phyloP scores from a whole-genome alignment of 2,797 vertebrate genomes.

The Spheniscus humboldti region DNA sequence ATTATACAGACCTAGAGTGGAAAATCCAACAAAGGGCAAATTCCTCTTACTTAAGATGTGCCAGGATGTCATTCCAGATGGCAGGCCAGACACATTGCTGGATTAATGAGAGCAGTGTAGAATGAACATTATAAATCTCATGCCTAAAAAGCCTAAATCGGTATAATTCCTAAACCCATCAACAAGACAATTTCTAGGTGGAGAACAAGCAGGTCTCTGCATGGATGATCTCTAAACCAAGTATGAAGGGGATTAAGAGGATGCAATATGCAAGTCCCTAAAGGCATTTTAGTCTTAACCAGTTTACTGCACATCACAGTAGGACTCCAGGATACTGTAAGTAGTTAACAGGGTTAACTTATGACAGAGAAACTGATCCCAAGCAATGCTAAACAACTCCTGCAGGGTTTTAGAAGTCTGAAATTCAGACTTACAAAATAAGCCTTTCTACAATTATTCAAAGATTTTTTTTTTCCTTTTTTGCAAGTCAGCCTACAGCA shows the following conservation, averaged over 20 bases:
- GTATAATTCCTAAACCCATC: not conserved
- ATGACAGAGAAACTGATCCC: not conserved
- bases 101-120: not conserved
- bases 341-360: not conserved
- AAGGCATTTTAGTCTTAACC: not conserved
- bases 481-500: not conserved
- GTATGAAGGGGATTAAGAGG: not conserved
- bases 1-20: not conserved
- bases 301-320: not conserved
- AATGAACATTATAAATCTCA: not conserved
- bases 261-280: not conserved
- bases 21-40: not conserved
- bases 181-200: not conserved
- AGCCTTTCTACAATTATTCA: not conserved
- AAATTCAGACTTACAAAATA: not conserved
- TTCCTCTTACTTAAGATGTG: not conserved
- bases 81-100: not conserved
- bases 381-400: not conserved
- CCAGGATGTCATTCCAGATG: not conserved
- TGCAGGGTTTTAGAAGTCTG: not conserved
- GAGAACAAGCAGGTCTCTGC: not conserved
- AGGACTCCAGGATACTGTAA: not conserved
- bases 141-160: not conserved
- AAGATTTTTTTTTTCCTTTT: not conserved
- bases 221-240: not conserved